Conservation (phyloP, 2,797 vertebrate species). For the Mycteria americana region DNA sequence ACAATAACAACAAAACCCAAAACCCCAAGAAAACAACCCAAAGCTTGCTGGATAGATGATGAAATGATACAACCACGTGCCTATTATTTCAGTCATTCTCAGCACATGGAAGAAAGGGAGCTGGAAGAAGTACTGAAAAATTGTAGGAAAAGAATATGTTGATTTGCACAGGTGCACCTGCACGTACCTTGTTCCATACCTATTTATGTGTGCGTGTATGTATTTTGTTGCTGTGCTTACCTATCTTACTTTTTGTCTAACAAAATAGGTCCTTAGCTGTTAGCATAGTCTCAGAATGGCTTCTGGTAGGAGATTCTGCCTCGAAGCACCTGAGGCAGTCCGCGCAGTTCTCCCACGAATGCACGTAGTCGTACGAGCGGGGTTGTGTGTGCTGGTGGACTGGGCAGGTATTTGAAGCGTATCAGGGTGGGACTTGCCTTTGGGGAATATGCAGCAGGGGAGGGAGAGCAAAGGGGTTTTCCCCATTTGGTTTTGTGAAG, state of each 20-base stretch:
- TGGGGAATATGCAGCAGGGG: fast-evolving
- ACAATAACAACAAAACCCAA: background rate
- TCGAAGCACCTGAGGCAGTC: no score
- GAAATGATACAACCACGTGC: background rate
- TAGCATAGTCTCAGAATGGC: background rate
- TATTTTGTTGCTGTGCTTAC: background rate
- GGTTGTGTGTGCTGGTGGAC: fast-evolving
- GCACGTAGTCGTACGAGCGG: fast-evolving
- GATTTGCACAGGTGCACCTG: background rate
- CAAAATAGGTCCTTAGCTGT: background rate
- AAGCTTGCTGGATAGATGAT: background rate
- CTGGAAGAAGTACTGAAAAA: background rate
- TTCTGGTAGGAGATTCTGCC: background rate
- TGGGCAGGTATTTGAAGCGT: fast-evolving
- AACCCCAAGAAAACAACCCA: background rate
- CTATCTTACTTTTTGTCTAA: background rate
- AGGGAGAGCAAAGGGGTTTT: background rate
- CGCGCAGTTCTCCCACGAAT: background rate
- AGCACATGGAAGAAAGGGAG: background rate
- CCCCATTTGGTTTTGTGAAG: fast-evolving
- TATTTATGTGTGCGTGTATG: fast-evolving
- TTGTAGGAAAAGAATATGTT: background rate
- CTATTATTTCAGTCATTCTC: background rate
- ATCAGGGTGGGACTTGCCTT: background rate
- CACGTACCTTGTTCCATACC: background rate